A percentile compares a stretch with the other conserved stretches of the same genome.
These are phyloP conservation scores for Cerastoderma edule DNA, from an alignment of 2,888 invertebrate species.

Conservation along the genomic window DNA sequence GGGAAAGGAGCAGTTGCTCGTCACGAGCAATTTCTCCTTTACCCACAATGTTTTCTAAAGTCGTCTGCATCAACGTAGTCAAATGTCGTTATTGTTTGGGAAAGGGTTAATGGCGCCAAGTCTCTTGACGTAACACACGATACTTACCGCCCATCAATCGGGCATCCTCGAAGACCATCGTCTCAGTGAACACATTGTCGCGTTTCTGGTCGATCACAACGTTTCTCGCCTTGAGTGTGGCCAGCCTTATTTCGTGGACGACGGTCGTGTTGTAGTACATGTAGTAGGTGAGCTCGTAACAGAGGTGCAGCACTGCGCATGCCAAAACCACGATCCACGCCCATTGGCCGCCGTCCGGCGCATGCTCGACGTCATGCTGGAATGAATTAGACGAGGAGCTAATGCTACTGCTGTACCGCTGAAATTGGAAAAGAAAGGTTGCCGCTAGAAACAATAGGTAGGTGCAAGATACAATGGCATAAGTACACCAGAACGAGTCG, in stretches of 20 bases:
- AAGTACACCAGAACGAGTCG: no score
- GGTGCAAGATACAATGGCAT: no score
- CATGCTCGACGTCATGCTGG: slow-evolving; percentile 44
- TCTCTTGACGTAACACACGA: background rate
- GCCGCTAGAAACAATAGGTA: no score
- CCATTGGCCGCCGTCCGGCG: slow-evolving; percentile 58
- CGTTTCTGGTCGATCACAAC: background rate
- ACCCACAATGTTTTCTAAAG: no score
- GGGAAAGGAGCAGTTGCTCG: no score
- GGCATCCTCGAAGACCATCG: slow-evolving; percentile 55
- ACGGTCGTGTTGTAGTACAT: slow-evolving; percentile 52
- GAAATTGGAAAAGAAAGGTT: no score
- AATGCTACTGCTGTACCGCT: slow-evolving; percentile 37
- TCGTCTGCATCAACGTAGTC: no score
- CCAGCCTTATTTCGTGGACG: slow-evolving; percentile 22
- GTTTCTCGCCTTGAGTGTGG: background rate
- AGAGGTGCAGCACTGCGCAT: slow-evolving; percentile 53
- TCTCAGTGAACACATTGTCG: slow-evolving; percentile 42
- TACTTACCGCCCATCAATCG: slow-evolving; percentile 45
- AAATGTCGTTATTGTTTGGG: no score
- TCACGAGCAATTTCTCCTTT: no score
- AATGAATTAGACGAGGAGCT: background rate
- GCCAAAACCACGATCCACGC: slow-evolving; percentile 59
- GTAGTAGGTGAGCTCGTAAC: slow-evolving; percentile 50
- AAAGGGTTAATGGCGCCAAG: no score